phyloP scores from a whole-genome alignment of 2,113 vertebrate species.

The Meriones unguiculatus region DNA sequence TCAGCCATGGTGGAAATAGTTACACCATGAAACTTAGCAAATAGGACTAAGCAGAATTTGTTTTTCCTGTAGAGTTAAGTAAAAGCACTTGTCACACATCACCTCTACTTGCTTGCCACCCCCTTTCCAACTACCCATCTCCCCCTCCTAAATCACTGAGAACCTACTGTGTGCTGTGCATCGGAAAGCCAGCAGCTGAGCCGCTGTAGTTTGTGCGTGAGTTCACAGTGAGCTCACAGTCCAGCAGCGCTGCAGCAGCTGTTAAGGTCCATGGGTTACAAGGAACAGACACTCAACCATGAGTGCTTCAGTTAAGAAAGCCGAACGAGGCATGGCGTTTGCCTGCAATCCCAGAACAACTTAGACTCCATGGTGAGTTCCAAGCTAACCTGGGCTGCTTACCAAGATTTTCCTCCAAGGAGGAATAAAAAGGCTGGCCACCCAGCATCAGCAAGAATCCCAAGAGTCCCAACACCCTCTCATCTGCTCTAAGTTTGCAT shows the following conservation, averaged over 20 bases:
- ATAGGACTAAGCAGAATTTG: not conserved
- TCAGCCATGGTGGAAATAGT: not conserved
- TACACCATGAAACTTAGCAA: not conserved
- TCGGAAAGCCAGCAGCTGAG: not conserved
- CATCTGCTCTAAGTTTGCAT: accelerated
- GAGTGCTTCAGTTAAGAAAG: not conserved
- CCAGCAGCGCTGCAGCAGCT: not conserved
- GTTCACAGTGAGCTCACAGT: not conserved
- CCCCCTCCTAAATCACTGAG: not conserved
- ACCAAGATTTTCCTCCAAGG: not conserved
- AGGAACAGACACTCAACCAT: not conserved
- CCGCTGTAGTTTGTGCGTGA: not conserved
- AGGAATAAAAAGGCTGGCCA: too few species aligned
- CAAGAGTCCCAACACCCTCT: too few species aligned
- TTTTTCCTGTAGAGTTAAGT: not conserved
- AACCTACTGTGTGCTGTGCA: not conserved
- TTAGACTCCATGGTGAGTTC: not conserved
- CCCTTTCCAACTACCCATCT: not conserved
- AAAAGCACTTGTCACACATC: not conserved
- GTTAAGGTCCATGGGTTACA: not conserved
- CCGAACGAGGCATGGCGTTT: not conserved
- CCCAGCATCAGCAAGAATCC: not conserved
- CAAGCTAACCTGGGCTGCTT: not conserved
- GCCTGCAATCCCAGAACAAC: not conserved
- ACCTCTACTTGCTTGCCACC: not conserved